Evolutionary conservation across 2,113 vertebrate species (phyloP).

Genomic region (Pelecanus crispus): DNA sequence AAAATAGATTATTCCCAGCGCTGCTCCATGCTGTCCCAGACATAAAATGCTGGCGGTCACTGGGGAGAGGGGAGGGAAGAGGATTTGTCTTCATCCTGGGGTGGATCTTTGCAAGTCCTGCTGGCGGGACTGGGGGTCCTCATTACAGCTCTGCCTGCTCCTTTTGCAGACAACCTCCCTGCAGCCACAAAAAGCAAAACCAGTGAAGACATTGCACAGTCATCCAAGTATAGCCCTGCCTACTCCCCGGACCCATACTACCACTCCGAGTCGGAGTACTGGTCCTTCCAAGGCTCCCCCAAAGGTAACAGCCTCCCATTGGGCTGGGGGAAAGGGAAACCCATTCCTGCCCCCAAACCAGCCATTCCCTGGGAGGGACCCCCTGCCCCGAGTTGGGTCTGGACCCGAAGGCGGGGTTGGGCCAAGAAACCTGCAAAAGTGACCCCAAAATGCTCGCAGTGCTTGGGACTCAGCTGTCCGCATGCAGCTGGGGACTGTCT

Average conservation of each 20-base stretch:
- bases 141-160: background rate
- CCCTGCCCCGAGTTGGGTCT: rapidly evolving
- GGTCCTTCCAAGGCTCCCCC: constrained; percentile 87
- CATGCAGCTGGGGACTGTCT: background rate
- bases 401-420: background rate
- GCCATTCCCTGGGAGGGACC: background rate
- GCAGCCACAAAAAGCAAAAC: constrained; percentile 95
- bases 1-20: background rate
- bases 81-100: rapidly evolving
- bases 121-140: rapidly evolving
- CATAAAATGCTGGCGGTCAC: background rate
- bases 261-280: constrained; percentile 86
- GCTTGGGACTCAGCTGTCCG: background rate
- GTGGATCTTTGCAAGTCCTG: background rate
- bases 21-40: rapidly evolving
- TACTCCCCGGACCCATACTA: constrained; percentile 90
- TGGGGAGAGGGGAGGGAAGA: background rate
- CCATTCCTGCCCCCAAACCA: background rate
- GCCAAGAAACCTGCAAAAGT: background rate
- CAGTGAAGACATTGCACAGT: constrained; percentile 92
- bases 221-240: constrained; percentile 86
- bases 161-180: constrained; percentile 75
- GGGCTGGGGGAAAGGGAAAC: background rate
- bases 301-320: constrained; percentile 72
- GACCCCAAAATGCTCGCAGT: background rate